Evolutionary conservation across 2,113 vertebrate genomes (phyloP).

Genomic region (Terrapene triunguis): DNA sequence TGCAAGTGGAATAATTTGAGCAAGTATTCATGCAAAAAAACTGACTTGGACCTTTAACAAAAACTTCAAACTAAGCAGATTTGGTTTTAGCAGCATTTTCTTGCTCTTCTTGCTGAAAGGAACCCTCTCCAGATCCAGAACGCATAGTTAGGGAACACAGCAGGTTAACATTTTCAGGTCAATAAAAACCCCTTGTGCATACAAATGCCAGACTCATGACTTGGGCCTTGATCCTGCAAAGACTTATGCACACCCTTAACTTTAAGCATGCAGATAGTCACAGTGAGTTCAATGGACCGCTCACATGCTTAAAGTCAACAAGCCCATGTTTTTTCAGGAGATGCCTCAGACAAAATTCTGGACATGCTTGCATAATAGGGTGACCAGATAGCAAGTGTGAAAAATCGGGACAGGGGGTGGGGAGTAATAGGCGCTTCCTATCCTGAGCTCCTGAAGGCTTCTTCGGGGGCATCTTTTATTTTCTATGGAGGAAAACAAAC

Average conservation of each 20-base stretch:
- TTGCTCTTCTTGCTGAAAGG: not conserved
- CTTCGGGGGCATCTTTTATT: too few relatives aligned
- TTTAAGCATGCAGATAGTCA: rapidly evolving
- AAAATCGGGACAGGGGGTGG: too few relatives aligned
- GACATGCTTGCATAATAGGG: too few relatives aligned
- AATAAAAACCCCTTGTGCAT: not conserved
- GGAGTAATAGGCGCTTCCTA: too few relatives aligned
- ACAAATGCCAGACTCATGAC: not conserved
- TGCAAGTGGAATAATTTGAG: not conserved
- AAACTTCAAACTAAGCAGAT: conserved; percentile 20
- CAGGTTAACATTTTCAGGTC: not conserved
- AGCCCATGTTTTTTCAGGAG: not conserved
- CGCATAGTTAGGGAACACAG: not conserved
- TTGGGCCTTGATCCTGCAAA: not conserved
- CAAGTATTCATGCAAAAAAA: not conserved
- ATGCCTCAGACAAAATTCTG: not conserved
- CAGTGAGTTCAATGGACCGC: rapidly evolving
- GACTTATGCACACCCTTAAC: not conserved
- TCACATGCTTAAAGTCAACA: not conserved
- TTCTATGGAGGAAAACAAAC: too few relatives aligned
- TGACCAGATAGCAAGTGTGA: too few relatives aligned
- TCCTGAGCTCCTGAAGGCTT: too few relatives aligned
- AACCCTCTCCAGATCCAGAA: not conserved
- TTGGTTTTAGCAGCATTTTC: not conserved
- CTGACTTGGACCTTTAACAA: not conserved